Evolutionary conservation across 2,113 vertebrate genomes (phyloP).

Genomic region (Triplophysa tibetana): DNA sequence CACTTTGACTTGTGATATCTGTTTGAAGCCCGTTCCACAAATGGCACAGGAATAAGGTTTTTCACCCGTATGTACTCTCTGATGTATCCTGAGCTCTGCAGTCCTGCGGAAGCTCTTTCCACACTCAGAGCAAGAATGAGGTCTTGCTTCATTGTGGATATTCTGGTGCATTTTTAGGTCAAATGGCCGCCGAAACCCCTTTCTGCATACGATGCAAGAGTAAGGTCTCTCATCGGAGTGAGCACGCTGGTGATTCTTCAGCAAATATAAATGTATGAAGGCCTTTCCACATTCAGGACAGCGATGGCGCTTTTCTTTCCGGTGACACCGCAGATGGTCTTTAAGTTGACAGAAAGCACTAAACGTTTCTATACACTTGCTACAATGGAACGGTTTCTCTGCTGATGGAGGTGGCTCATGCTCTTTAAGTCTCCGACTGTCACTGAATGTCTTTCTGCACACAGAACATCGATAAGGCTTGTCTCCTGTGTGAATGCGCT

Average conservation of each 20-base stretch:
- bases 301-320: background rate
- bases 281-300: conserved; percentile 14
- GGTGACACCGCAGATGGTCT: background rate
- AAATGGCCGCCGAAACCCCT: background rate
- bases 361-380: conserved; percentile 6
- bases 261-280: background rate
- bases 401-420: conserved; percentile 11
- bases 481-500: background rate
- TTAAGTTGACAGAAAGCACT: conserved; percentile 9
- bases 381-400: background rate
- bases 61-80: conserved; percentile 26
- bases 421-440: conserved; percentile 16
- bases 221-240: conserved; percentile 15
- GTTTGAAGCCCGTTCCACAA: conserved; percentile 18
- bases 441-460: conserved; percentile 7
- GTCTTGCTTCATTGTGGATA: conserved; percentile 1
- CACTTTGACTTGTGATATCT: background rate
- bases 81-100: conserved; percentile 12
- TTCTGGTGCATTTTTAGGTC: conserved; percentile 10
- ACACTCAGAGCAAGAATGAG: conserved; percentile 13
- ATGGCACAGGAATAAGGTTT: conserved; percentile 17
- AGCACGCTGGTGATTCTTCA: conserved; percentile 6
- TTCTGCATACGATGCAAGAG: conserved; percentile 8
- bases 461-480: conserved; percentile 8
- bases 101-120: conserved; percentile 21